Percentiles rank a stretch among this genome's conserved stretches.
Evolutionary conservation across 2,113 vertebrate species (phyloP).

Genomic region (Cryptotis parvus): DNA sequence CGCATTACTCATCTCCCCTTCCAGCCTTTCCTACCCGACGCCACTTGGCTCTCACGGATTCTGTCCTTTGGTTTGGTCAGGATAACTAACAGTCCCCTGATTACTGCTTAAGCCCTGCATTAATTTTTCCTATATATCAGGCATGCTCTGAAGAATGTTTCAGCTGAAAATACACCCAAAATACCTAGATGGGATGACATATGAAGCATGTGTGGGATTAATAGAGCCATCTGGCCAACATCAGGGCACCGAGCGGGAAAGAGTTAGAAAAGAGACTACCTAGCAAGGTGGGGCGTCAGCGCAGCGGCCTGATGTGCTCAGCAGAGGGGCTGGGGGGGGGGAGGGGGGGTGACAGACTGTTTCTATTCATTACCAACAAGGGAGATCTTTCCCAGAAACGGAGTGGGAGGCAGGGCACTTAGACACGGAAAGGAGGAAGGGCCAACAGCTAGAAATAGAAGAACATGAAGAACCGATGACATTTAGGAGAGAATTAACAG

Average conservation of each 20-base stretch:
- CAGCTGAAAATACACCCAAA: constrained; percentile 49
- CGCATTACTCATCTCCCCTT: constrained; percentile 12
- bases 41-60: constrained; percentile 41
- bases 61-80: constrained; percentile 40
- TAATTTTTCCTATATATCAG: constrained; percentile 52
- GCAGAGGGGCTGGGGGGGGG: constrained; percentile 24
- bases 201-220: constrained; percentile 46
- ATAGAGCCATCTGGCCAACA: constrained; percentile 59
- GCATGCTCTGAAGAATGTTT: constrained; percentile 55
- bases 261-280: constrained; percentile 32
- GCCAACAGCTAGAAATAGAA: constrained; percentile 67
- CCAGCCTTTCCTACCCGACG: not conserved
- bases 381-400: constrained; percentile 58
- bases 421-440: constrained; percentile 45
- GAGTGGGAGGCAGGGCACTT: constrained; percentile 56
- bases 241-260: not conserved
- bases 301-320: not conserved
- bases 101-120: constrained; percentile 35
- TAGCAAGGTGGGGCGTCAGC: constrained; percentile 32
- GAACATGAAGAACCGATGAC: constrained; percentile 68
- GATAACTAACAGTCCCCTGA: not conserved
- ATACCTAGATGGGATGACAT: constrained; percentile 38
- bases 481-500: constrained; percentile 64
- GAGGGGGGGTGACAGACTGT: constrained; percentile 15
- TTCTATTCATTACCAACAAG: constrained; percentile 48